Conservation (phyloP, 2,113 vertebrate species). For the Lagopus leucura region DNA sequence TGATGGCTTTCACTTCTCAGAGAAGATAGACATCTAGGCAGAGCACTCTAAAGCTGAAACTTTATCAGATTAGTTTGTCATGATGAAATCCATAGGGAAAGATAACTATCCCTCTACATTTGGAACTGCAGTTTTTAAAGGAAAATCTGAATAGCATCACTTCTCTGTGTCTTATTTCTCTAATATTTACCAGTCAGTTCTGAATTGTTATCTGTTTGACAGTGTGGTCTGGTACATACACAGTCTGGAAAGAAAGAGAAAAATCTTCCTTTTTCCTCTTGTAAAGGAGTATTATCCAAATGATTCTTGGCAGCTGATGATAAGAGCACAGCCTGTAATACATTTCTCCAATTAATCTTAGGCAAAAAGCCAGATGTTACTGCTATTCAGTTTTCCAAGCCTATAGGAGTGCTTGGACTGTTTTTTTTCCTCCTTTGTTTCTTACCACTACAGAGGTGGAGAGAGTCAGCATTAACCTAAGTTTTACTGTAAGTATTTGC, state of each 20-base stretch:
- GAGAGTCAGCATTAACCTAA: background rate
- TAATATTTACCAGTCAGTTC: background rate
- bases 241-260: background rate
- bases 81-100: background rate
- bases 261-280: background rate
- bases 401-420: background rate
- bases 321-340: constrained; percentile 61
- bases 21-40: background rate
- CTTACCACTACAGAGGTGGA: background rate
- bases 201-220: background rate
- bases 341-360: constrained; percentile 65
- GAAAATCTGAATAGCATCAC: background rate
- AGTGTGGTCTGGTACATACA: background rate
- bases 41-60: background rate
- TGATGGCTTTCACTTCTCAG: background rate
- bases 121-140: background rate
- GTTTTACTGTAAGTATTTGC: background rate
- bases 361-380: constrained; percentile 56
- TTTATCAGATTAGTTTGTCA: background rate
- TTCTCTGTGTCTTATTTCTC: background rate
- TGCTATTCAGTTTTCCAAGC: constrained; percentile 19
- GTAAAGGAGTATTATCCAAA: constrained; percentile 57
- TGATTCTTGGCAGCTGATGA: constrained; percentile 60
- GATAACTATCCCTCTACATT: rapidly evolving
- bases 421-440: background rate